A percentile compares a stretch with the other conserved stretches of the same genome.
These are phyloP conservation scores for Marisa cornuarietis DNA, from an alignment of 1,140 invertebrate genomes.

Conservation along the genomic window DNA sequence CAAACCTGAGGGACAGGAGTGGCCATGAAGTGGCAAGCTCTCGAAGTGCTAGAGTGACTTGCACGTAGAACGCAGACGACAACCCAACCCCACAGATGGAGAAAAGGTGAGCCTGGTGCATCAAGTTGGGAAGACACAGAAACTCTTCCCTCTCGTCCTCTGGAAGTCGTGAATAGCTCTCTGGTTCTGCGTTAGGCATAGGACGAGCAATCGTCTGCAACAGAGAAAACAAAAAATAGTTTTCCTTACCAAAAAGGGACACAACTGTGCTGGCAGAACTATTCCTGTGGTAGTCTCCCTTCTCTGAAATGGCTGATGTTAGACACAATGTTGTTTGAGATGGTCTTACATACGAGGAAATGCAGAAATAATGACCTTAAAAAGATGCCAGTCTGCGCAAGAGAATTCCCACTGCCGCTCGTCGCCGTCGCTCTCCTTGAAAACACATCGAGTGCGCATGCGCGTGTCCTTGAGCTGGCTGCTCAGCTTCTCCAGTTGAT, in stretches of 20 bases:
- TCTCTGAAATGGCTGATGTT: too few relatives aligned
- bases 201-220: background rate
- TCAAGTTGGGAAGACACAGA: conserved; percentile 45
- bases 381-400: conserved; percentile 32
- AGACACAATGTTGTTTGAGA: background rate
- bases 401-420: conserved; percentile 14
- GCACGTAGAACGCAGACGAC: conserved; percentile 37
- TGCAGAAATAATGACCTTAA: conserved; percentile 25
- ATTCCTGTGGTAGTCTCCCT: too few relatives aligned
- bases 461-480: conserved; percentile 29
- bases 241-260: too few relatives aligned
- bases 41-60: conserved; percentile 46
- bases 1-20: conserved; percentile 35
- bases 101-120: conserved; percentile 42
- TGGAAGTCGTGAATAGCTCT: background rate
- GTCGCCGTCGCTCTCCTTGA: conserved; percentile 7
- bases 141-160: conserved; percentile 9
- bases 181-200: conserved; percentile 18
- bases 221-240: too few relatives aligned
- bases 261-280: too few relatives aligned
- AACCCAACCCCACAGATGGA: conserved; percentile 48
- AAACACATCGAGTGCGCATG: conserved; percentile 16
- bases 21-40: conserved; percentile 37
- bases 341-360: background rate
- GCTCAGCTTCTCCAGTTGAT: conserved; percentile 33